Base-by-base conservation (phyloP, 2,888 invertebrate species). In the Pandemis heparana region DNA sequence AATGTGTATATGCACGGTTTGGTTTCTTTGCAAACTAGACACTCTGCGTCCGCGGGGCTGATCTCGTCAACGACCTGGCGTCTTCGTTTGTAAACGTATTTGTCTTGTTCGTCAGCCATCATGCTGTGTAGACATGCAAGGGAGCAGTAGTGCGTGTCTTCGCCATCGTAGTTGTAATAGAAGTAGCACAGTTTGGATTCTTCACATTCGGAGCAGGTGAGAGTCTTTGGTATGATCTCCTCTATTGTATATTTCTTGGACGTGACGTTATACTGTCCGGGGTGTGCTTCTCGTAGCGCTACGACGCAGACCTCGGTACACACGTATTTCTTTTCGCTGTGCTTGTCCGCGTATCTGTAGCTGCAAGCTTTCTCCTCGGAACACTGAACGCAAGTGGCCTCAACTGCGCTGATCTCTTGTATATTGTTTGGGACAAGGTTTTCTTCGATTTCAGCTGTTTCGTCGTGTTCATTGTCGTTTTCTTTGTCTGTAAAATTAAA, bases 81-180 rank as follows among this genome's bases (percentile, higher is more conserved):
- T 79, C 95, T 90, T 74, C 95, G 89, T 76, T 95, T 94, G 75
- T 95, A 92, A 16, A 92, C 88, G 79, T 95, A 96, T 81, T 95
- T 95, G 0, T 95, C 95, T 43, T 89, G 89, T 78, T 95, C 94
- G 39, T 92, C 94, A 0, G 89, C 94, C 86, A 95, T 91, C 88
- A 95, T 91, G 53, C 94, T 92, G 77, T 95, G 89, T 16, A 95
- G 89, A 76, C 96, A 96, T 5, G 86, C 85, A 43, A 94, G 84
- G 65, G 96, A 96, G 70, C 96, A 89, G 79, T 95, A 95, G 74
- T 94, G 89, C 0, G 90, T 94, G 71, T 94, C 91, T 71, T 91
- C 91, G 0, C 90, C 94, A 56, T 91, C 94, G 75, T 84, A 92
- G 72, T 94, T 90, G 77, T 92, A 92, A 79, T 91, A 92, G 77